Percentiles rank a stretch among this genome's conserved stretches.
Conservation (phyloP, 2,888 invertebrate genomes). For the Epistrophe grossulariae region DNA sequence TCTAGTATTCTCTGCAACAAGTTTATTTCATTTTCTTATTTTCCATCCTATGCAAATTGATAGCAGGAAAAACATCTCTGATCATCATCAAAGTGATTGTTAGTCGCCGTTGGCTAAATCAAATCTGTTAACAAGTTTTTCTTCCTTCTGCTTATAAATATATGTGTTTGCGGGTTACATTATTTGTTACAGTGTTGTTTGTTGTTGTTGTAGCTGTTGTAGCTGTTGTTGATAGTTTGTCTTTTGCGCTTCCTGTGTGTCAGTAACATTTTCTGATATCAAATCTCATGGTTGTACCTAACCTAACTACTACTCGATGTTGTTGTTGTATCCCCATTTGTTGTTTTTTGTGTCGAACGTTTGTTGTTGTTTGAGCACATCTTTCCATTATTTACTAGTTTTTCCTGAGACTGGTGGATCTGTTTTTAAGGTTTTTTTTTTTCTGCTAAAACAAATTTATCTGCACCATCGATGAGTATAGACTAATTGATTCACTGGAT, state of each 20-base stretch:
- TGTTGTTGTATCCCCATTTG: slow-evolving; percentile 41
- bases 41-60: slow-evolving; percentile 65
- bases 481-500: slow-evolving; percentile 16
- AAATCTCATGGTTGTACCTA: slow-evolving; percentile 48
- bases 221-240: slow-evolving; percentile 8
- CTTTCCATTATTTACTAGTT: slow-evolving; percentile 69
- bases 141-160: slow-evolving; percentile 48
- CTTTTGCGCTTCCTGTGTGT: slow-evolving; percentile 63
- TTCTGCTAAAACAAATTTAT: slow-evolving; percentile 62
- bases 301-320: slow-evolving; percentile 2
- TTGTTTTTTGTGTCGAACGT: slow-evolving; percentile 33
- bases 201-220: slow-evolving; percentile 23
- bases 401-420: slow-evolving; percentile 20
- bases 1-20: slow-evolving; percentile 25
- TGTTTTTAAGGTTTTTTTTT: not conserved
- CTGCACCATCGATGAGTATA: slow-evolving; percentile 56
- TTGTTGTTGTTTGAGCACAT: slow-evolving; percentile 46
- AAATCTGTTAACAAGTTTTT: slow-evolving; percentile 75
- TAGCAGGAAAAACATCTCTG: slow-evolving; percentile 65
- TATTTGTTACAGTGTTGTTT: slow-evolving; percentile 7
- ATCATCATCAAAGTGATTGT: slow-evolving; percentile 73
- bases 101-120: slow-evolving; percentile 71
- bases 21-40: not conserved
- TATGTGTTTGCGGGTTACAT: not conserved
- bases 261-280: slow-evolving; percentile 68